These are phyloP conservation scores for Acleris cristana DNA, from an alignment of 2,888 invertebrate species.

Conservation along the genomic window DNA sequence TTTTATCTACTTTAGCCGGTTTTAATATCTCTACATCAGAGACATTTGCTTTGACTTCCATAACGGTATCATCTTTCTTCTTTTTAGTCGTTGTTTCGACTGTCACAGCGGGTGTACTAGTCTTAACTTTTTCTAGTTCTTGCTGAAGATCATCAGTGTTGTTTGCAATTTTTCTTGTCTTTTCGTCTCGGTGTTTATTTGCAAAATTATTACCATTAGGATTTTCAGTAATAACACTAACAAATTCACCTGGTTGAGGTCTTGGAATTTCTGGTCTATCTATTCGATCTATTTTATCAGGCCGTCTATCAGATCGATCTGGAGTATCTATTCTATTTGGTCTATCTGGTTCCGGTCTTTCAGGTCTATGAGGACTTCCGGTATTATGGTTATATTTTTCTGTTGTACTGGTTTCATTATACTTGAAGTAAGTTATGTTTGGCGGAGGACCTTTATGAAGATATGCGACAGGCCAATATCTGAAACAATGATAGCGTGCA, in stretches of 20 bases:
- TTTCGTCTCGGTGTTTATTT: constrained; percentile 59
- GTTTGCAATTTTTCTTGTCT: constrained; percentile 62
- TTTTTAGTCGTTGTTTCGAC: constrained; percentile 41
- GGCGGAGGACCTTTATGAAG: constrained; percentile 92
- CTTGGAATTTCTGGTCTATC: constrained; percentile 22
- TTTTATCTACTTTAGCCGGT: constrained; percentile 49
- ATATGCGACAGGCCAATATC: constrained; percentile 92
- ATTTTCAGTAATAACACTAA: constrained; percentile 37
- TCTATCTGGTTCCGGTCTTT: constrained; percentile 27
- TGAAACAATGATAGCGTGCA: constrained; percentile 47
- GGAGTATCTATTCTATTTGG: constrained; percentile 39
- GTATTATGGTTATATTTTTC: constrained; percentile 38
- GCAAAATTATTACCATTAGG: constrained; percentile 46
- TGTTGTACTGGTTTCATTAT: constrained; percentile 62
- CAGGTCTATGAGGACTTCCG: constrained; percentile 16
- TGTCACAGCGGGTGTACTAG: constrained; percentile 41
- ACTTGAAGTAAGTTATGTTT: constrained; percentile 85
- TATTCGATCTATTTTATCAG: constrained; percentile 15
- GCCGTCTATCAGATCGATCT: constrained; percentile 32
- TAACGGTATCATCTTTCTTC: constrained; percentile 42
- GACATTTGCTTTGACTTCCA: constrained; percentile 46
- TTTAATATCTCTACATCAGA: constrained; percentile 55
- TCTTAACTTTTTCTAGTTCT: constrained; percentile 44
- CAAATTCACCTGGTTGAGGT: constrained; percentile 40
- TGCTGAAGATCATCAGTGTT: constrained; percentile 50